Conservation (phyloP, 2,888 invertebrate species). For the Lottia gigantea region DNA sequence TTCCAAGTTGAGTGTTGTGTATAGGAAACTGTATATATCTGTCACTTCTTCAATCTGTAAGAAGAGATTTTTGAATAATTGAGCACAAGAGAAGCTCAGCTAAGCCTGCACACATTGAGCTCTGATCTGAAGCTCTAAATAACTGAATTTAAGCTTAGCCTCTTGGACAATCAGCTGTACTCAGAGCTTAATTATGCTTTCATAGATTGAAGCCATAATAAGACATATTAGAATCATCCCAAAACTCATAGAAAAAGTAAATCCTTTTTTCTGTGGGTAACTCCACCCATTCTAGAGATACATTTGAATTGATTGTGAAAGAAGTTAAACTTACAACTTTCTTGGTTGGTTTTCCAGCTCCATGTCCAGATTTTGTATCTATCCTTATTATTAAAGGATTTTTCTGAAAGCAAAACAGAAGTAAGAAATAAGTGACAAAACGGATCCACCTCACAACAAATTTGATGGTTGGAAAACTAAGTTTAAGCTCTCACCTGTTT, state of each 20-base stretch:
- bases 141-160: no score
- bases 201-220: no score
- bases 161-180: no score
- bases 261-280: neutral
- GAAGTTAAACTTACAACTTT: slow-evolving; percentile 78
- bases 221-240: neutral
- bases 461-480: no score
- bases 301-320: neutral
- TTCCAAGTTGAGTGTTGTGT: slow-evolving; percentile 78
- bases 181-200: no score
- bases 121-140: no score
- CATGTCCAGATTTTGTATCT: slow-evolving; percentile 97
- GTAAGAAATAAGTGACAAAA: no score
- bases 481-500: slow-evolving; percentile 71
- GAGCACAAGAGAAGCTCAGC: no score
- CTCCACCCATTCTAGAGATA: neutral
- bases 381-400: slow-evolving; percentile 90
- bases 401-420: slow-evolving; percentile 70
- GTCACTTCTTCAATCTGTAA: slow-evolving; percentile 90
- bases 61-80: slow-evolving; percentile 54
- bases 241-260: neutral
- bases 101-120: no score
- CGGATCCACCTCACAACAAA: no score
- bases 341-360: slow-evolving; percentile 93
- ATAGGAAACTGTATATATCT: slow-evolving; percentile 88